These are phyloP conservation scores for Mellilla xanthometata DNA, from an alignment of 2,888 invertebrate species.

Conservation along the genomic window DNA sequence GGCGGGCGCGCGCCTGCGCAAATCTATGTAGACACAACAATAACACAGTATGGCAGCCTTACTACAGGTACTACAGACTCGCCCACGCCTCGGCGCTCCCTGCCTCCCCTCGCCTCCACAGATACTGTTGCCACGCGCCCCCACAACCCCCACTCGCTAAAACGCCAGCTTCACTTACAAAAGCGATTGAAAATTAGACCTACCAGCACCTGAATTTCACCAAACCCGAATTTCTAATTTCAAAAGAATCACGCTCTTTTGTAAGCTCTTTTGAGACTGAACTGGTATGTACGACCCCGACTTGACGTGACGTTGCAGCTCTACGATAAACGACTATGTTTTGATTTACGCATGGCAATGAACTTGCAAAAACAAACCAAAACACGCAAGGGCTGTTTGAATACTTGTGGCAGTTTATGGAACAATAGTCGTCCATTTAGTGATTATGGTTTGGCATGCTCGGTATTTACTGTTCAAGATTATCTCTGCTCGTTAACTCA, in stretches of 20 bases:
- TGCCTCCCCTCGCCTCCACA: conserved; percentile 30
- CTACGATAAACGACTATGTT: conserved; percentile 24
- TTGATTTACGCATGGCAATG: conserved; percentile 27
- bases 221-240: conserved; percentile 8
- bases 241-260: conserved; percentile 2
- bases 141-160: conserved; percentile 34
- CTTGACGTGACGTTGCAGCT: conserved; percentile 19
- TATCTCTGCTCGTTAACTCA: too few relatives aligned
- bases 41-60: conserved; percentile 67
- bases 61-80: conserved; percentile 82
- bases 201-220: conserved; percentile 18
- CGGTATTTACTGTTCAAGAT: too few relatives aligned
- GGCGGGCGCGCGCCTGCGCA: conserved; percentile 65
- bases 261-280: too few relatives aligned
- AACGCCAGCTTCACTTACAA: conserved; percentile 38
- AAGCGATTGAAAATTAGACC: conserved; percentile 48
- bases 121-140: conserved; percentile 62
- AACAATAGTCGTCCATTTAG: too few relatives aligned
- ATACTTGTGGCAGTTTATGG: not conserved
- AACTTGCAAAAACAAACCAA: conserved; percentile 25
- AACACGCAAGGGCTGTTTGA: conserved; percentile 26
- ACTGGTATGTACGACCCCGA: conserved; percentile 1
- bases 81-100: conserved; percentile 68
- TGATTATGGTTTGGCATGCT: not conserved
- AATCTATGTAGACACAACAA: conserved; percentile 72